Evolutionary conservation across 2,888 invertebrate species (phyloP), one percentile per base, ranked within the genome.

Genomic region (Silvanus unidentatus): DNA sequence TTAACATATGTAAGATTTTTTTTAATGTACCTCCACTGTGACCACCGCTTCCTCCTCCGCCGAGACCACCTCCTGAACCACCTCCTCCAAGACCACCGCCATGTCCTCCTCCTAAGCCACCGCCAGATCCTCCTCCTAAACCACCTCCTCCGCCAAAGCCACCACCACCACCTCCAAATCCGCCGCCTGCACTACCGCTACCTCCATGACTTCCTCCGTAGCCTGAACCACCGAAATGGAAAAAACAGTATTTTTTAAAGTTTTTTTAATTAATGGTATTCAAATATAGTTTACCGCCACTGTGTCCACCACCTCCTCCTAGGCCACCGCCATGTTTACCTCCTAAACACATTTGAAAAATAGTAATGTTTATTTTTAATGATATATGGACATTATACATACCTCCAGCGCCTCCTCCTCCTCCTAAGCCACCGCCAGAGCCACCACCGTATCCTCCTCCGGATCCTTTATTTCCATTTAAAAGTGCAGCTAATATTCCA

Each of bases 241-340:
- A n/a, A n/a, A n/a, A n/a, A n/a, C n/a, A n/a, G n/a, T n/a, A n/a
- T n/a, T n/a, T n/a, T n/a, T n/a, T n/a, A n/a, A n/a, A n/a, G n/a
- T n/a, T n/a, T n/a, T n/a, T n/a, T n/a, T n/a, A n/a, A n/a, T n/a
- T n/a, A n/a, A n/a, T n/a, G n/a, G n/a, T n/a, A n/a, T n/a, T n/a
- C n/a, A n/a, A n/a, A n/a, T n/a, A n/a, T n/a, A n/a, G n/a, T n/a
- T n/a, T n/a, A 16, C 45, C 48, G 5, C 45, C 37, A 13, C 47
- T 50, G 35, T 47, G 47, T 14, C 49, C 52, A 22, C 56, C 54
- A 27, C 49, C 49, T 14, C 45, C 36, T 3, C 50, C 49, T 11
- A 39, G 43, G 32, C 49, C 48, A 13, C 49, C 52, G n/a, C 47
- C 46, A 29, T 37, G 42, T 12, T 44, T 43, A 14, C 16, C 35